These are phyloP conservation scores for Cheilosia pagana DNA, from an alignment of 2,888 invertebrate species.

Conservation along the genomic window DNA sequence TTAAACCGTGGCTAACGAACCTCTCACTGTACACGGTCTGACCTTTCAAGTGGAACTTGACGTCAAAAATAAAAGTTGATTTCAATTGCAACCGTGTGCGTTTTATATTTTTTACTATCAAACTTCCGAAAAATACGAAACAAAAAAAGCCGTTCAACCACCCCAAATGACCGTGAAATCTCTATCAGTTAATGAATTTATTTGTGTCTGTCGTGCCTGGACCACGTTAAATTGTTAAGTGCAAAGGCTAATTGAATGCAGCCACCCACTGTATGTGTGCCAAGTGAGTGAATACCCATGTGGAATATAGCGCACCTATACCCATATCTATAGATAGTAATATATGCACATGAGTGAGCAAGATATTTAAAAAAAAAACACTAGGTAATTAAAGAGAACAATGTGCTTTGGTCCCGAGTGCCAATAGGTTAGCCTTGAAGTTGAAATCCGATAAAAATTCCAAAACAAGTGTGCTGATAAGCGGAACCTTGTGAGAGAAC, in stretches of 20 bases:
- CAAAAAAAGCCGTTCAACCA: constrained; percentile 41
- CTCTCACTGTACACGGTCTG: constrained; percentile 15
- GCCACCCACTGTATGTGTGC: constrained; percentile 16
- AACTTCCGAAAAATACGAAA: constrained; percentile 38
- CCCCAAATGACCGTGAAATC: constrained; percentile 60
- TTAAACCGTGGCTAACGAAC: constrained; percentile 66
- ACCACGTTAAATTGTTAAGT: constrained; percentile 37
- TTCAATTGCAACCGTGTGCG: constrained; percentile 39
- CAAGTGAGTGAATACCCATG: constrained; percentile 25
- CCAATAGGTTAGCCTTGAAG: constrained; percentile 55
- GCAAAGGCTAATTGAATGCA: constrained; percentile 69
- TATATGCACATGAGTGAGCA: constrained; percentile 42
- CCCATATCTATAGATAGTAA: constrained; percentile 42
- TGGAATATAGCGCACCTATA: constrained; percentile 31
- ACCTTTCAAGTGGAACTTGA: constrained; percentile 63
- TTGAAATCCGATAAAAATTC: constrained; percentile 57
- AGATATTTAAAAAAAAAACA: constrained; percentile 26
- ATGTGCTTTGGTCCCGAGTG: constrained; percentile 43
- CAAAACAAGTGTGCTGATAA: constrained; percentile 60
- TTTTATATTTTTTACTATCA: constrained; percentile 7
- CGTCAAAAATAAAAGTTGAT: constrained; percentile 48
- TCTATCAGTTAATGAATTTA: constrained; percentile 48
- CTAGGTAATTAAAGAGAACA: constrained; percentile 28
- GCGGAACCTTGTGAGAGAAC: constrained; percentile 7
- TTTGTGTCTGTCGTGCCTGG: constrained; percentile 54